These are phyloP conservation scores for Drosophila repleta DNA, from an alignment of 1,140 invertebrate species.

Conservation along the genomic window DNA sequence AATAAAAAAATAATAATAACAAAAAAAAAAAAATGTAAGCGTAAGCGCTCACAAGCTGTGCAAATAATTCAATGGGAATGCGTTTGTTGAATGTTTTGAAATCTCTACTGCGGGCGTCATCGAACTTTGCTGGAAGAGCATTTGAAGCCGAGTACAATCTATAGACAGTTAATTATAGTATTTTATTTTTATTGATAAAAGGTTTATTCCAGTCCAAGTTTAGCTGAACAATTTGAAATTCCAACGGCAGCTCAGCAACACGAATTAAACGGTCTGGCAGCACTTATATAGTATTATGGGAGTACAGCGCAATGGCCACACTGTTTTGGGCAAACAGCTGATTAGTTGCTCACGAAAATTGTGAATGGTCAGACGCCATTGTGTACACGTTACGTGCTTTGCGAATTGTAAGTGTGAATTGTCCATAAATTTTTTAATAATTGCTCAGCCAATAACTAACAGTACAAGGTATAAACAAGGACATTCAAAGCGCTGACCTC, in stretches of 20 bases:
- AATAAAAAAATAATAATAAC: constrained; percentile 39
- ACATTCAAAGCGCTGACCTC: not conserved
- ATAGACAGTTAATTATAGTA: not conserved
- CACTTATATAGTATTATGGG: not conserved
- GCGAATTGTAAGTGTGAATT: constrained; percentile 44
- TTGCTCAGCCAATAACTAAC: not conserved
- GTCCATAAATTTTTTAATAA: constrained; percentile 14
- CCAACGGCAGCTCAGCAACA: not conserved
- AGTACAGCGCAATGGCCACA: constrained; percentile 9
- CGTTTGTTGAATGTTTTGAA: constrained; percentile 66
- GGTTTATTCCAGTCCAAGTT: not conserved
- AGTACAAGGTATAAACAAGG: not conserved
- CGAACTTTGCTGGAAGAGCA: constrained; percentile 16
- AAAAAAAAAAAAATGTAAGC: not conserved
- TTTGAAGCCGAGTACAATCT: not conserved
- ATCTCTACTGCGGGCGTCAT: constrained; percentile 63
- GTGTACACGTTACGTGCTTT: constrained; percentile 51
- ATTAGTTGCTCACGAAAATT: constrained; percentile 7
- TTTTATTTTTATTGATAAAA: too few species aligned
- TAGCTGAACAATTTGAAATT: not conserved
- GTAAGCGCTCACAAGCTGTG: constrained; percentile 56
- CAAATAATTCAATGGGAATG: constrained; percentile 61
- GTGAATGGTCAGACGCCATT: constrained; percentile 51
- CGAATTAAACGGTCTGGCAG: constrained; percentile 11
- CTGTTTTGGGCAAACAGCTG: constrained; percentile 30